These are phyloP conservation scores for Drosophila atroscutellata DNA, from an alignment of 2,888 invertebrate genomes.

Conservation along the genomic window DNA sequence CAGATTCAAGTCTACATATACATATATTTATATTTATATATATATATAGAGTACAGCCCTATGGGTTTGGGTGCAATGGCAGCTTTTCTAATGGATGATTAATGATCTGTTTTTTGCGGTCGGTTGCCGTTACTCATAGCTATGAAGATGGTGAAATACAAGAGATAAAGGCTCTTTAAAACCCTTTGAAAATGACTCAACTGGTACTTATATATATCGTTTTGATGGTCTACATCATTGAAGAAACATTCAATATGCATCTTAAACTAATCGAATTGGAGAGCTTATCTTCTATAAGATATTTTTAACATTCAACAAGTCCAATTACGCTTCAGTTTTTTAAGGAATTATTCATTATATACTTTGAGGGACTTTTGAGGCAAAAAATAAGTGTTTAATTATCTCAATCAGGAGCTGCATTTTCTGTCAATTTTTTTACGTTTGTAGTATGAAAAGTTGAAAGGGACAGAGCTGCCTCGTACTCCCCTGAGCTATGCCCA, in stretches of 20 bases:
- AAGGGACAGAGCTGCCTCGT: neutral
- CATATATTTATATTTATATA: neutral
- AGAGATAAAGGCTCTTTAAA: no score
- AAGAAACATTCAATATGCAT: neutral
- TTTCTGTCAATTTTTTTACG: neutral
- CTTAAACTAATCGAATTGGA: neutral
- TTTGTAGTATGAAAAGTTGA: neutral
- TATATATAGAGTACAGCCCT: neutral
- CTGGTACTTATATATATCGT: neutral
- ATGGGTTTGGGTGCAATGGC: neutral
- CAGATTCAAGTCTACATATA: neutral
- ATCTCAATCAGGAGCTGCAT: neutral
- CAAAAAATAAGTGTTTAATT: neutral
- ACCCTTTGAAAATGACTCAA: neutral
- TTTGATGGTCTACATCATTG: neutral
- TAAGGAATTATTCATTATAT: neutral
- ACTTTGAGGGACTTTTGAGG: no score
- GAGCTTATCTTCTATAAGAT: neutral
- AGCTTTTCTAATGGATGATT: conserved; percentile 9
- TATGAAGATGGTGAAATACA: neutral
- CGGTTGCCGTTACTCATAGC: neutral
- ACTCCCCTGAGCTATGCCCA: no score
- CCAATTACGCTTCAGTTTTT: neutral
- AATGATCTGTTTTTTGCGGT: conserved; percentile 10
- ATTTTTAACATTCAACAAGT: neutral